Evolutionary conservation across 2,113 vertebrate species (phyloP).

Genomic region (Diadophis punctatus): DNA sequence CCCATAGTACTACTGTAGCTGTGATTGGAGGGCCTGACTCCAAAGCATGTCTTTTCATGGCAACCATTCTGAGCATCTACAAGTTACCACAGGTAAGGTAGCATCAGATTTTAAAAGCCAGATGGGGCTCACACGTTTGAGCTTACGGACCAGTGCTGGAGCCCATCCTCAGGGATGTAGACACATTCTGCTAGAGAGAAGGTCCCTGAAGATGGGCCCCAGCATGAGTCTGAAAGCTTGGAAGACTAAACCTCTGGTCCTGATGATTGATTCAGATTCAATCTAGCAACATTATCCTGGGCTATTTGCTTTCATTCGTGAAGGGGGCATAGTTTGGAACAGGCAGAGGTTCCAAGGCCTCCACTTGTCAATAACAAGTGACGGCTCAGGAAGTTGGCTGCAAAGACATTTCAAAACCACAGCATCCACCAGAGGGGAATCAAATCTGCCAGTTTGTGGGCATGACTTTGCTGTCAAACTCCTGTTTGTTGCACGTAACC

Average conservation of each 20-base stretch:
- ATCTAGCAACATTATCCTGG: neutral
- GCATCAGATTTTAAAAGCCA: neutral
- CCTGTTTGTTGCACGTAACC: neutral
- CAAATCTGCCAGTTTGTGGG: neutral
- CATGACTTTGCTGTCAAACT: neutral
- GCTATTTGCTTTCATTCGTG: neutral
- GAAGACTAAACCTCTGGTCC: neutral
- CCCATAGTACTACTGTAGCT: neutral
- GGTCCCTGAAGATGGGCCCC: neutral
- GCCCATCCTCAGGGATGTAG: neutral
- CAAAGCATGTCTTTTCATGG: neutral
- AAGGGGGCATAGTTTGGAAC: neutral
- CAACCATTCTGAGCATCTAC: neutral
- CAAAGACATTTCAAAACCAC: neutral
- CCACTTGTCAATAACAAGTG: neutral
- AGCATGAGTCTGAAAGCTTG: neutral
- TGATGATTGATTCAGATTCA: neutral
- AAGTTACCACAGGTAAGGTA: conserved; percentile 1
- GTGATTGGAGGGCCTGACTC: neutral
- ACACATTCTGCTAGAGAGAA: neutral
- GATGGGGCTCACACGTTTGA: rapidly evolving
- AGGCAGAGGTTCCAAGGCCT: neutral
- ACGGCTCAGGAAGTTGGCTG: neutral
- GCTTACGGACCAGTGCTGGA: neutral
- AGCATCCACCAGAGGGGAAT: neutral